These are phyloP conservation scores for Parasteatoda lunata DNA, from an alignment of 2,888 invertebrate genomes.

Conservation along the genomic window DNA sequence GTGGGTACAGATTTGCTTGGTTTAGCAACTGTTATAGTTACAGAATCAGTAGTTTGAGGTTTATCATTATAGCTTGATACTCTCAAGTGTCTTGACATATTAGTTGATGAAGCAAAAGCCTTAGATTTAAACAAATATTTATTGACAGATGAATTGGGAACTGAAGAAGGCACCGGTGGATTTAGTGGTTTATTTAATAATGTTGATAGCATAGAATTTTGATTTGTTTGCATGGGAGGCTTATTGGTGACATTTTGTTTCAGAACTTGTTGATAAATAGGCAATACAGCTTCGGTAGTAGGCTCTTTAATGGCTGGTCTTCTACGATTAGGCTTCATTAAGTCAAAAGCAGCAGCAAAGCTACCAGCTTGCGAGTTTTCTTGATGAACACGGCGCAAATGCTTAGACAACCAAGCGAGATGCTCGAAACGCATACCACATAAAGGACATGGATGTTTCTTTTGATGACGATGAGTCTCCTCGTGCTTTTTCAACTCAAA, in stretches of 20 bases:
- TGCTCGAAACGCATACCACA: slow-evolving; percentile 69
- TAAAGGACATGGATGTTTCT: slow-evolving; percentile 67
- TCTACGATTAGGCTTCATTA: slow-evolving; percentile 50
- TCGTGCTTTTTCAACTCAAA: slow-evolving; percentile 68
- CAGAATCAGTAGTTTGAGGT: background rate
- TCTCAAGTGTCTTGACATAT: slow-evolving; percentile 42
- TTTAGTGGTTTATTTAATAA: slow-evolving; percentile 54
- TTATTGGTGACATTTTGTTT: slow-evolving; percentile 37
- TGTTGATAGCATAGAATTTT: slow-evolving; percentile 54
- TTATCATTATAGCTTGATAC: slow-evolving; percentile 37
- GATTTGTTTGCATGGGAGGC: background rate
- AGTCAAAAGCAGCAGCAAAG: slow-evolving; percentile 61
- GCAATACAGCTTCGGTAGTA: slow-evolving; percentile 39
- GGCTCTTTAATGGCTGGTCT: slow-evolving; percentile 44
- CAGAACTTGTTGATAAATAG: slow-evolving; percentile 52
- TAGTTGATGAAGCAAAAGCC: slow-evolving; percentile 13
- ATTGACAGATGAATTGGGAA: background rate
- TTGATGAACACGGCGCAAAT: slow-evolving; percentile 63
- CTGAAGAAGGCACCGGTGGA: slow-evolving; percentile 11
- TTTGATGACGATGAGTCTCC: slow-evolving; percentile 55
- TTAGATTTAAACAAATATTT: slow-evolving; percentile 36
- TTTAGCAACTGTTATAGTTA: slow-evolving; percentile 13
- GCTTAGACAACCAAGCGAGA: slow-evolving; percentile 66
- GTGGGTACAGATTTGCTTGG: slow-evolving; percentile 40
- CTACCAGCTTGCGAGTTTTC: slow-evolving; percentile 65